Evolutionary conservation across 2,113 vertebrate species (phyloP).

Genomic region (Crotalus tigris): DNA sequence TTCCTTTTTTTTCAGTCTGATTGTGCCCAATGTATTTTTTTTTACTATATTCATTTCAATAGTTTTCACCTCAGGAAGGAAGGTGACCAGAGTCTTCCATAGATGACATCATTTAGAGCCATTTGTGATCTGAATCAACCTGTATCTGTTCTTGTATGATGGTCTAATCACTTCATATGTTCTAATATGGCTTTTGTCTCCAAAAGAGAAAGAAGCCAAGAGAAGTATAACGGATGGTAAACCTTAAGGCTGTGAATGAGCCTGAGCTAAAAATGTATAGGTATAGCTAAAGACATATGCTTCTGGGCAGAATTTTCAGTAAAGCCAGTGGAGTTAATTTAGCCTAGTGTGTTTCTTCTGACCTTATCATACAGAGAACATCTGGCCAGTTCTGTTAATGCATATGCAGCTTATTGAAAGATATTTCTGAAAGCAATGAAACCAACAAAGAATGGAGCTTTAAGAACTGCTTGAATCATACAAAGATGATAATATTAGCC

Average conservation of each 20-base stretch:
- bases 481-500: slow-evolving; percentile 52
- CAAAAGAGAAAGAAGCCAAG: not conserved
- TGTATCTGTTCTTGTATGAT: not conserved
- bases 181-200: not conserved
- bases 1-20: not conserved
- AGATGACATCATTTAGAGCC: not conserved
- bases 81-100: not conserved
- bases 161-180: not conserved
- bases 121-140: not conserved
- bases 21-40: not conserved
- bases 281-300: not conserved
- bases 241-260: not conserved
- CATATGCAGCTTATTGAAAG: slow-evolving; percentile 17
- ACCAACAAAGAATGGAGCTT: slow-evolving; percentile 38
- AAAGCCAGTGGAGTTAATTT: not conserved
- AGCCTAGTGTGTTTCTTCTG: not conserved
- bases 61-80: not conserved
- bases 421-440: slow-evolving; percentile 36
- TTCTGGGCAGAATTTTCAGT: not conserved
- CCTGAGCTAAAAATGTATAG: not conserved
- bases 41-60: not conserved
- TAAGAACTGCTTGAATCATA: slow-evolving; percentile 47
- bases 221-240: not conserved
- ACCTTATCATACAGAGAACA: not conserved
- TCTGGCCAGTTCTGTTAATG: slow-evolving; percentile 26